These are phyloP conservation scores for Osmerus eperlanus DNA, from an alignment of 2,113 vertebrate genomes.

Conservation along the genomic window DNA sequence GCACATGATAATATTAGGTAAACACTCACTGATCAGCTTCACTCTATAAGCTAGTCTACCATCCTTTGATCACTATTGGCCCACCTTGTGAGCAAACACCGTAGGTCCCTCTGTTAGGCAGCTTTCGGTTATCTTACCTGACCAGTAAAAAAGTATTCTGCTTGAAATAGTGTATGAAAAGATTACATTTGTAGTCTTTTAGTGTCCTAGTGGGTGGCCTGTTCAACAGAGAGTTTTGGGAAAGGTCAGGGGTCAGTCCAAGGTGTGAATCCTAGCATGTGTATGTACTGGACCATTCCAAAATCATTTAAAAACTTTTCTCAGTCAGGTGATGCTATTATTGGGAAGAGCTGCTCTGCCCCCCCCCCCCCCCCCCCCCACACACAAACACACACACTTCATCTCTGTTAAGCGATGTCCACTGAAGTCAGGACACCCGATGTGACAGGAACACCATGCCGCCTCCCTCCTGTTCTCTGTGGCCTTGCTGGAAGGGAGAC, in stretches of 20 bases:
- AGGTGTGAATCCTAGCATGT: background rate
- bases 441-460: constrained; percentile 66
- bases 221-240: background rate
- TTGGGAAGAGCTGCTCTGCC: constrained; percentile 25
- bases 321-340: constrained; percentile 27
- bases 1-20: no score
- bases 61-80: background rate
- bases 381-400: constrained; percentile 12
- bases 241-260: background rate
- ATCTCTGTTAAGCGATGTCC: constrained; percentile 60
- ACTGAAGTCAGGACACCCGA: constrained; percentile 60
- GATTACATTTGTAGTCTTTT: no score
- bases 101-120: no score
- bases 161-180: no score
- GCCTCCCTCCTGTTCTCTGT: constrained; percentile 68
- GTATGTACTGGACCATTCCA: background rate
- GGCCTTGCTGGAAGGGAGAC: constrained; percentile 71
- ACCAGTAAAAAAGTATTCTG: no score
- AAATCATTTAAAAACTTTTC: background rate
- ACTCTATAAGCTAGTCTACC: no score
- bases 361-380: constrained; percentile 27
- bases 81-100: no score
- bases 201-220: no score
- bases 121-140: no score
- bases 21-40: no score